Evolutionary conservation across 2,888 invertebrate species (phyloP).

Genomic region (Eupithecia subumbrata): DNA sequence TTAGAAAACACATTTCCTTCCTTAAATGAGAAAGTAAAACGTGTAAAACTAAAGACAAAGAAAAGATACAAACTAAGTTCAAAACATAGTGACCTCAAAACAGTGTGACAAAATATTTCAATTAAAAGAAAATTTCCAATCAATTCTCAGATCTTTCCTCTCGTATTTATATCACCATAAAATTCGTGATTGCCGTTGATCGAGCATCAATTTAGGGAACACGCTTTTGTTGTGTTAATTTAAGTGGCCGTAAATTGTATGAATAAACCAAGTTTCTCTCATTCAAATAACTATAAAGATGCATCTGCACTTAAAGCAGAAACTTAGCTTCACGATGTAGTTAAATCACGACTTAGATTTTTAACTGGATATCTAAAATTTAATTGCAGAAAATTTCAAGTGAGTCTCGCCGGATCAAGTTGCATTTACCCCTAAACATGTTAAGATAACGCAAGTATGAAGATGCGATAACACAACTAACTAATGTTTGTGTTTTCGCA

Average conservation of each 20-base stretch:
- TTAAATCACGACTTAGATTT: neutral
- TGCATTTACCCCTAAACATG: neutral
- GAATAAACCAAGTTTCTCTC: slow-evolving; percentile 11
- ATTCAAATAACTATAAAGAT: neutral
- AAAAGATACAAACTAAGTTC: neutral
- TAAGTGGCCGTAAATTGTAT: slow-evolving; percentile 33
- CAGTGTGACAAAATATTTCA: slow-evolving; percentile 23
- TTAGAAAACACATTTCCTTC: neutral
- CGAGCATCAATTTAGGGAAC: slow-evolving; percentile 46
- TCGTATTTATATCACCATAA: slow-evolving; percentile 45
- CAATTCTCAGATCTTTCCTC: slow-evolving; percentile 38
- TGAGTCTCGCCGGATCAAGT: neutral
- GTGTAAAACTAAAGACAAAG: neutral
- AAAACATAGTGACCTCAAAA: neutral
- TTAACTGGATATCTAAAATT: neutral
- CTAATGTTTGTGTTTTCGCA: neutral
- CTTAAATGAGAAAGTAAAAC: neutral
- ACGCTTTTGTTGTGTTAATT: slow-evolving; percentile 42
- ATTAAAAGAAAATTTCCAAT: slow-evolving; percentile 45
- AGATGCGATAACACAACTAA: neutral
- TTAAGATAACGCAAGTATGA: neutral
- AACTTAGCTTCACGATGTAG: neutral
- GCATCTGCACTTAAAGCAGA: neutral
- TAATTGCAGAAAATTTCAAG: neutral
- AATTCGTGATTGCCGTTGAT: slow-evolving; percentile 45